Evolutionary conservation across 2,888 invertebrate genomes (phyloP), one percentile per base, ranked within the genome.

Genomic region (Ceriagrion tenellum): DNA sequence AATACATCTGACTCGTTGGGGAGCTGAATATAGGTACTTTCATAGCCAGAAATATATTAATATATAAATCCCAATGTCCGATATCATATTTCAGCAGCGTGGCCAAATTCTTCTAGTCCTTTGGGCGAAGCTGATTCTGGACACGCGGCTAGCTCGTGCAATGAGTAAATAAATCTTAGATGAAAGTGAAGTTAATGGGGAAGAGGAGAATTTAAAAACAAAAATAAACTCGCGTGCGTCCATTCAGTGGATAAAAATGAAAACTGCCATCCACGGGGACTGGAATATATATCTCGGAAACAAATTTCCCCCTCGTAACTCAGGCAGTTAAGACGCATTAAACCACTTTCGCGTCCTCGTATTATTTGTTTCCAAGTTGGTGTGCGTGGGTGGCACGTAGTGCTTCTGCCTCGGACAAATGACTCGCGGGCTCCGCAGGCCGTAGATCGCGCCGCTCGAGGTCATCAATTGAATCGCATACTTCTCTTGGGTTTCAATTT

Each of bases 401-500:
- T 1, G 69, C 23, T 69, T 69, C 10, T n/a, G 8, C 69, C 69
- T 20, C 26, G 26, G n/a, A 20, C 69, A 59, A 59, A 59, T 20
- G 3, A 20, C 16, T 59, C 59, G 16, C 59, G 59, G 4, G 59
- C 59, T 20, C 18, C 12, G 6, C 26, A 2, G 69, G 69, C 81
- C 81, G 35, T 30, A 81, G 81, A 35, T 81, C 16, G 30, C 81
- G 35, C 81, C 81, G 30, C 81, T 4, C 69, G 12, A 23, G 81
- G 30, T 26, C 81, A 81, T 35, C 81, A 81, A 13, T 81, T 35
- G 81, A 35, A 81, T 81, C 81, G 35, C 81, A 81, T 35, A 81
- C 81, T 35, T 81, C 35, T 20, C 81, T 16, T 35, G 81, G 47
- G 81, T 81, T 81, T 81, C 81, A 81, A 81, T 81, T 81, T 81